phyloP scores from a whole-genome alignment of 1,140 invertebrate species.

The Dinoponera quadriceps region DNA sequence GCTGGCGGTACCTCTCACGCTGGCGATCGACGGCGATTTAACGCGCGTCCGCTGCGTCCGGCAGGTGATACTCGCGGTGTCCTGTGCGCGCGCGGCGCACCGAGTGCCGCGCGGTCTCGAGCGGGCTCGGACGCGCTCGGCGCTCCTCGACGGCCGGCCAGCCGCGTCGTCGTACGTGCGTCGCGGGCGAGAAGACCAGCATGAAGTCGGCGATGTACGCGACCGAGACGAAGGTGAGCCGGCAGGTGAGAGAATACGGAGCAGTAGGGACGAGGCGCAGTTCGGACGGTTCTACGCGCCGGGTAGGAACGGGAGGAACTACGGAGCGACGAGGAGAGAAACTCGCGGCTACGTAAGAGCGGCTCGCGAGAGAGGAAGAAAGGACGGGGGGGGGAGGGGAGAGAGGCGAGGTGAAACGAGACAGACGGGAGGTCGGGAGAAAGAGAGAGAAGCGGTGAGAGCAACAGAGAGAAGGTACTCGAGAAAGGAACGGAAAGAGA shows the following conservation, averaged over 20 bases:
- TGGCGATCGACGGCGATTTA: constrained; percentile 30
- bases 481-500: constrained; percentile 18
- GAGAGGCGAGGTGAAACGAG: background rate
- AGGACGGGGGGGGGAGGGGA: background rate
- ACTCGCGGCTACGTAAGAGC: constrained; percentile 27
- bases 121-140: constrained; percentile 25
- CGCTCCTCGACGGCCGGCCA: constrained; percentile 17
- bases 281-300: constrained; percentile 17
- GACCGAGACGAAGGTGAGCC: constrained; percentile 39
- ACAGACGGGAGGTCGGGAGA: too few relatives aligned
- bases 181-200: constrained; percentile 31
- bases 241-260: constrained; percentile 35
- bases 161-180: constrained; percentile 24
- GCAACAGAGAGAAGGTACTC: constrained; percentile 16
- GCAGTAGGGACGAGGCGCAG: background rate
- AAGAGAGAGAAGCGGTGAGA: constrained; percentile 23
- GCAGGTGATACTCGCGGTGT: constrained; percentile 42
- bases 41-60: constrained; percentile 32
- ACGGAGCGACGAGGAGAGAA: constrained; percentile 28
- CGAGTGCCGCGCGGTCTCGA: constrained; percentile 18
- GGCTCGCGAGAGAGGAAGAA: background rate
- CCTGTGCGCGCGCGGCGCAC: constrained; percentile 4
- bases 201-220: constrained; percentile 36
- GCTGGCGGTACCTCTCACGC: constrained; percentile 25
- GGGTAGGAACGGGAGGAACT: background rate